phyloP scores from a whole-genome alignment of 1,140 invertebrate species.

The Araneus ventricosus region DNA sequence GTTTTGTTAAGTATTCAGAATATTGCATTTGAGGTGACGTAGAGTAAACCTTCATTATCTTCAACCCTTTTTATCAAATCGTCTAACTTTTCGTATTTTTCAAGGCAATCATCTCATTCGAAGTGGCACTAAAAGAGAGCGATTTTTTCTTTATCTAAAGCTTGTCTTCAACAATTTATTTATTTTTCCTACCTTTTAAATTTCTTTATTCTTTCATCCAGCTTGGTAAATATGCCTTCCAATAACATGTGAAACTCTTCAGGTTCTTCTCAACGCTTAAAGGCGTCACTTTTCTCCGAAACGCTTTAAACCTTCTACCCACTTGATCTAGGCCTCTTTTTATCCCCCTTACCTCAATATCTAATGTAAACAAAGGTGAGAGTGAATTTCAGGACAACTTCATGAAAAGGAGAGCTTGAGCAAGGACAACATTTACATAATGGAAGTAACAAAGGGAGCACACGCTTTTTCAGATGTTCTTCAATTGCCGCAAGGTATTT shows the following conservation, averaged over 20 bases:
- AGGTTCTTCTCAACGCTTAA: background rate
- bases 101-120: too few relatives aligned
- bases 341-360: background rate
- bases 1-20: too few relatives aligned
- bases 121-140: too few relatives aligned
- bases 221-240: background rate
- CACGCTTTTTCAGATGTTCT: background rate
- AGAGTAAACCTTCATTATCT: too few relatives aligned
- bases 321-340: background rate
- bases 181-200: background rate
- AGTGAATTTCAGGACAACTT: background rate
- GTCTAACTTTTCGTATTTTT: too few relatives aligned
- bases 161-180: background rate
- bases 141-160: too few relatives aligned
- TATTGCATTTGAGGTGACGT: too few relatives aligned
- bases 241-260: background rate
- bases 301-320: background rate
- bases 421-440: background rate
- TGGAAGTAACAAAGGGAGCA: background rate
- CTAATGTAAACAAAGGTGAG: background rate
- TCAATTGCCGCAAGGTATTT: background rate
- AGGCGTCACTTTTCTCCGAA: background rate
- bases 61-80: too few relatives aligned
- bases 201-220: too few relatives aligned
- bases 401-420: background rate